Evolutionary conservation across 2,113 vertebrate genomes (phyloP).

Genomic region (Alethe diademata): DNA sequence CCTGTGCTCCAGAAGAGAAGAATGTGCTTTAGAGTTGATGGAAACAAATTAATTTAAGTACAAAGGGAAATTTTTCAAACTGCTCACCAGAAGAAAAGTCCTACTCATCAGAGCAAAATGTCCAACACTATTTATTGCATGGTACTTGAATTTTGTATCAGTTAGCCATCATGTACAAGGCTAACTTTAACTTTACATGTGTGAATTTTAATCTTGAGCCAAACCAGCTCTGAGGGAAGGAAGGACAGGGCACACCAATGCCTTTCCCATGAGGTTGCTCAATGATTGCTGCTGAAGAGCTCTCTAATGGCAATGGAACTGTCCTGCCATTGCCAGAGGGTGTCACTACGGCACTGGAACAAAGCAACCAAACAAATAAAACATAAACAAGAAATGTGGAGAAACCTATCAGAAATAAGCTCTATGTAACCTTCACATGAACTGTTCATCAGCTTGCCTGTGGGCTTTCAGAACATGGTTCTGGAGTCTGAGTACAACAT

Average conservation of each 20-base stretch:
- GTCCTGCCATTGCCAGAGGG: slow-evolving; percentile 46
- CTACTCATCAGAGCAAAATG: background rate
- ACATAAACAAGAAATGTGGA: background rate
- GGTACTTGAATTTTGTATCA: background rate
- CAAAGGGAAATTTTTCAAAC: background rate
- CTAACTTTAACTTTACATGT: background rate
- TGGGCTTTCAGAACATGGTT: background rate
- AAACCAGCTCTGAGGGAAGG: background rate
- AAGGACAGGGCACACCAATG: background rate
- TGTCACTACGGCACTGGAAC: slow-evolving; percentile 23
- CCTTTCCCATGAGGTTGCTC: background rate
- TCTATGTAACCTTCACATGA: background rate
- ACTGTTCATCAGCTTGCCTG: background rate
- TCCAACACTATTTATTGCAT: background rate
- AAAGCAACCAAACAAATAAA: background rate
- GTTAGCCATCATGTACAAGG: background rate
- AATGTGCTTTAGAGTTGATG: background rate
- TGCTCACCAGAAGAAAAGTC: background rate
- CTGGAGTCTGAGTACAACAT: background rate
- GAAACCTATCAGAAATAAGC: background rate
- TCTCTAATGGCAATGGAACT: background rate
- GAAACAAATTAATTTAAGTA: background rate
- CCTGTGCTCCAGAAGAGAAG: background rate
- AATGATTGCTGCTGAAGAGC: background rate
- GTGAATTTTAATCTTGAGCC: background rate